Conservation (phyloP, 1,140 invertebrate genomes). For the Physella acuta region DNA sequence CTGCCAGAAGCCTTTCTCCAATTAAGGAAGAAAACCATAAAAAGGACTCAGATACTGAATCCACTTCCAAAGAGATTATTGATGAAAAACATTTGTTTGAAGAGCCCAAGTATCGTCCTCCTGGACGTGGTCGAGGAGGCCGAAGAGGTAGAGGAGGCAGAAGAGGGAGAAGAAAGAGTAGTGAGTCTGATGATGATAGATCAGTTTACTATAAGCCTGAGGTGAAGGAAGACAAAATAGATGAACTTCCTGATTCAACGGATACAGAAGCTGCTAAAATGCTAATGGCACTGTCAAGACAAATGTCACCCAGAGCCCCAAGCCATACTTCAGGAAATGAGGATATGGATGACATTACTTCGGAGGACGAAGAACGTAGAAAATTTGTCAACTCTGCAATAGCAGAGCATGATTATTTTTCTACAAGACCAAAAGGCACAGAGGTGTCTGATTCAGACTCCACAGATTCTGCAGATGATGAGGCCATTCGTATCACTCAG, state of each 20-base stretch:
- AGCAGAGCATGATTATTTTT: constrained; percentile 54
- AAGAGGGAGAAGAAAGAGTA: constrained; percentile 12
- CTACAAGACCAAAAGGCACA: constrained; percentile 25
- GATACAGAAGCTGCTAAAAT: constrained; percentile 23
- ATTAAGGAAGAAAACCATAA: constrained; percentile 33
- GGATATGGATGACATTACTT: not conserved
- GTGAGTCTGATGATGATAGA: constrained; percentile 19
- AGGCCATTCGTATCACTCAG: constrained; percentile 31
- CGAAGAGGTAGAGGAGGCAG: not conserved
- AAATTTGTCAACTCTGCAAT: constrained; percentile 35
- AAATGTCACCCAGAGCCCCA: not conserved
- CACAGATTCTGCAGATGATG: constrained; percentile 49
- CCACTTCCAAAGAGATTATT: not conserved
- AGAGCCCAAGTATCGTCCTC: not conserved
- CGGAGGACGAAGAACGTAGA: constrained; percentile 31
- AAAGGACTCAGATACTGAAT: constrained; percentile 3
- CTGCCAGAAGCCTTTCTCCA: constrained; percentile 23
- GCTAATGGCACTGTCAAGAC: constrained; percentile 19
- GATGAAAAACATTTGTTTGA: constrained; percentile 9
- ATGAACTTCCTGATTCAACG: constrained; percentile 4
- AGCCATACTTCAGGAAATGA: not conserved
- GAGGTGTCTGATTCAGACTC: constrained; percentile 34
- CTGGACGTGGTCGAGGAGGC: not conserved
- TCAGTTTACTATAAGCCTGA: not conserved
- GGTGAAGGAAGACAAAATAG: constrained; percentile 18